A percentile compares a stretch with the other conserved stretches of the same genome.
Evolutionary conservation across 1,140 invertebrate genomes (phyloP).

Genomic region (Camponotus pennsylvanicus): DNA sequence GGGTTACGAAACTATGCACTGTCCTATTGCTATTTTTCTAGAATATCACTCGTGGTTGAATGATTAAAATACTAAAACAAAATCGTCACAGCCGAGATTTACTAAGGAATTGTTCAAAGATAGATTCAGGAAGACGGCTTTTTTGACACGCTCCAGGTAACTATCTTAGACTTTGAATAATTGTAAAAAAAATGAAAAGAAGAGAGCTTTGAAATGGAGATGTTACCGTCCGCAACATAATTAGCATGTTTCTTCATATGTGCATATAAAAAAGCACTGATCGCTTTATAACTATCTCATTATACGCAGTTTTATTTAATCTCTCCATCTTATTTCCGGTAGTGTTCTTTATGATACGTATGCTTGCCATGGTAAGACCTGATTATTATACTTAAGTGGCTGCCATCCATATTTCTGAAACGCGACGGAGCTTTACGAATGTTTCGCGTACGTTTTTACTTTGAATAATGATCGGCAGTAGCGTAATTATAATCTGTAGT

Average conservation of each 20-base stretch:
- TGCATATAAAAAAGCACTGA: conserved; percentile 9
- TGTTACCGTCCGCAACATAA: conserved; percentile 1
- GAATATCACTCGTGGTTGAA: neutral
- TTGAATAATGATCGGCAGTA: too few relatives aligned
- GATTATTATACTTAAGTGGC: conserved; percentile 45
- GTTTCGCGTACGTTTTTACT: neutral
- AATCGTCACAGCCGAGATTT: too few relatives aligned
- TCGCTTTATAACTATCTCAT: conserved; percentile 31
- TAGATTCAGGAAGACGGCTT: neutral
- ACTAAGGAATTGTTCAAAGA: neutral
- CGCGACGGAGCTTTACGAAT: neutral
- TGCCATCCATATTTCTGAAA: conserved; percentile 3
- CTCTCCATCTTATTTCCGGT: conserved; percentile 34
- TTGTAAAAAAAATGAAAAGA: neutral
- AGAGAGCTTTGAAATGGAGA: neutral
- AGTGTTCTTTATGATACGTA: neutral
- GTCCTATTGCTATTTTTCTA: neutral
- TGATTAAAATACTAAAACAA: neutral
- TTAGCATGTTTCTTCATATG: neutral
- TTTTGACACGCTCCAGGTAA: neutral
- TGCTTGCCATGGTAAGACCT: neutral
- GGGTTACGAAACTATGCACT: too few relatives aligned
- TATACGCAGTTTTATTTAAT: conserved; percentile 27
- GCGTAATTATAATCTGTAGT: conserved; percentile 11
- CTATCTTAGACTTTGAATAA: neutral